Percentiles rank a stretch among this genome's conserved stretches.
phyloP scores from a whole-genome alignment of 2,888 invertebrate genomes.

The Uloborus plumipes region DNA sequence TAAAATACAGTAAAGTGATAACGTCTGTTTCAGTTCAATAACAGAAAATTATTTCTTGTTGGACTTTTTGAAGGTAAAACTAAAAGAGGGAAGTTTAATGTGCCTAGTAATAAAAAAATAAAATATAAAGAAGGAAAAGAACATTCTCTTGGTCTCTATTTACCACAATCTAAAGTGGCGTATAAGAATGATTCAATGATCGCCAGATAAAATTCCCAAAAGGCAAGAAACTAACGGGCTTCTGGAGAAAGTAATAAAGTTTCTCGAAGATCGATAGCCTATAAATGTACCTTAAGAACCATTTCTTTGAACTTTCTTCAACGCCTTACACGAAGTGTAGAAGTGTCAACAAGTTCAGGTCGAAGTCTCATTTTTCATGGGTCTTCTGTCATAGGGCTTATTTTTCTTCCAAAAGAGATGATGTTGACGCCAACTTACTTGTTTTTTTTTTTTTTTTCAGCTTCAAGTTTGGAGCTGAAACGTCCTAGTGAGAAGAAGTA shows the following conservation, averaged over 20 bases:
- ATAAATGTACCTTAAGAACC: constrained; percentile 58
- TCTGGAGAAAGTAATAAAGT: constrained; percentile 55
- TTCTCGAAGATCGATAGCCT: constrained; percentile 49
- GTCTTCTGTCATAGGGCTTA: constrained; percentile 56
- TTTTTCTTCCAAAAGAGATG: constrained; percentile 48
- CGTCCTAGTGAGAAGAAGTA: constrained; percentile 37
- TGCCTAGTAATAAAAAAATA: no score
- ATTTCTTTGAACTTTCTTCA: constrained; percentile 58
- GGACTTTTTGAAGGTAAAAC: no score
- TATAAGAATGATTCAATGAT: no score
- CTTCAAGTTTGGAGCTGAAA: constrained; percentile 34
- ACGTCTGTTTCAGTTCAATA: no score
- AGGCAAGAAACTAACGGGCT: constrained; percentile 29
- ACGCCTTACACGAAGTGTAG: constrained; percentile 51
- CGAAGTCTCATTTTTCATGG: constrained; percentile 51
- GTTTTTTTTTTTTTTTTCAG: no score
- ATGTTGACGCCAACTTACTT: constrained; percentile 43
- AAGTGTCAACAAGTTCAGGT: constrained; percentile 59
- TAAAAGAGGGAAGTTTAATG: no score
- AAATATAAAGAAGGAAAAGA: no score
- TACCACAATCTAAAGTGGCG: no score
- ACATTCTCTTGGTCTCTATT: no score
- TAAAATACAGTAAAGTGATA: no score
- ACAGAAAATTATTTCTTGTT: no score
- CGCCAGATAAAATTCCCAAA: not conserved